These are phyloP conservation scores for Dryadula phaetusa DNA, from an alignment of 2,888 invertebrate genomes.

Conservation along the genomic window DNA sequence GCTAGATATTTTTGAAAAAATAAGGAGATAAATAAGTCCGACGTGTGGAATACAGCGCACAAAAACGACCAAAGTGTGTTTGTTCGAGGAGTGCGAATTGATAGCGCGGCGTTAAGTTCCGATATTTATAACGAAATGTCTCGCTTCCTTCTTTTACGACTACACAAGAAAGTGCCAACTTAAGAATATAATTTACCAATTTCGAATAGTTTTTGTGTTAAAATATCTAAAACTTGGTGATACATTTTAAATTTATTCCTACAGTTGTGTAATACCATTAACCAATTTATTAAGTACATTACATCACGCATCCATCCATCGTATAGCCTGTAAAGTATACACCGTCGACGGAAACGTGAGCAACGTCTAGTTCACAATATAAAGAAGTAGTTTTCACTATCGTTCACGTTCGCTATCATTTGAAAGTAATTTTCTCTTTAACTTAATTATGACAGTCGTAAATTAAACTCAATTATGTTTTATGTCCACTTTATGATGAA, in stretches of 20 bases:
- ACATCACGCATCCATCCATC: slow-evolving; percentile 8
- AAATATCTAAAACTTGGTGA: not conserved
- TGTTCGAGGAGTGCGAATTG: no score
- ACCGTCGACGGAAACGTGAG: slow-evolving; percentile 18
- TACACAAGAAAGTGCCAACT: no score
- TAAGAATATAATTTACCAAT: no score
- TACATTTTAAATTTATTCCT: no score
- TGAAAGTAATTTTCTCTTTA: slow-evolving; percentile 37
- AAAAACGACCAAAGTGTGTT: no score
- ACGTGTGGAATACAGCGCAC: no score
- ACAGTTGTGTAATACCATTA: not conserved
- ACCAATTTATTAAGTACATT: not conserved
- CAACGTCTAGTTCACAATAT: slow-evolving; percentile 12
- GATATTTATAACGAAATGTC: no score
- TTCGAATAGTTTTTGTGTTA: no score
- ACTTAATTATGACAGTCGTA: slow-evolving; percentile 33
- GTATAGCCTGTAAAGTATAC: not conserved
- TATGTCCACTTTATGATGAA: not conserved
- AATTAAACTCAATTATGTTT: slow-evolving; percentile 16
- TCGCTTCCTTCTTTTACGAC: no score
- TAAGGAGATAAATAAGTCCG: no score
- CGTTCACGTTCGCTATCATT: slow-evolving; percentile 34
- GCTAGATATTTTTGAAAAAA: no score
- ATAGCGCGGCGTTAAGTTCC: no score
- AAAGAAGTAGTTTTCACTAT: slow-evolving; percentile 31